phyloP scores from a whole-genome alignment of 2,888 invertebrate genomes.

The Machimus rusticus region DNA sequence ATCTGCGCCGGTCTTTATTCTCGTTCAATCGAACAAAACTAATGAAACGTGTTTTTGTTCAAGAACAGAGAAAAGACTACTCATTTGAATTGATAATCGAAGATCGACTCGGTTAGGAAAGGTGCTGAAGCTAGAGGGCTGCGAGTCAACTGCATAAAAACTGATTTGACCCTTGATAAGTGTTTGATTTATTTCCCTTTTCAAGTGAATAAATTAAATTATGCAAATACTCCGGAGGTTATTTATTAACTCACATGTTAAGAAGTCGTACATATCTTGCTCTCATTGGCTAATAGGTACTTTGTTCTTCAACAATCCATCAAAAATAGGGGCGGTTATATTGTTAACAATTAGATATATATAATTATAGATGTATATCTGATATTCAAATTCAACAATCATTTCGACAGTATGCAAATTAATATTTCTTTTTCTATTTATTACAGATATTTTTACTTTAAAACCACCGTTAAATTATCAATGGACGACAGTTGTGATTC shows the following conservation, averaged over 20 bases:
- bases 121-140: constrained; percentile 28
- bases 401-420: not conserved
- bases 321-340: not conserved
- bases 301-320: not conserved
- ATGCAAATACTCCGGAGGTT: constrained; percentile 41
- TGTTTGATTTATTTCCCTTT: constrained; percentile 47
- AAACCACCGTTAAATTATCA: constrained; percentile 19
- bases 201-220: constrained; percentile 48
- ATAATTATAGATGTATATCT: not conserved
- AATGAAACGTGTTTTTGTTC: constrained; percentile 33
- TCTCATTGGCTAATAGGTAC: not conserved
- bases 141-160: constrained; percentile 40
- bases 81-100: constrained; percentile 38
- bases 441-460: not conserved
- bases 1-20: not conserved
- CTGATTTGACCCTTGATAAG: constrained; percentile 46
- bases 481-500: constrained; percentile 45
- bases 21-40: constrained; percentile 5
- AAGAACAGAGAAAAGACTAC: constrained; percentile 4
- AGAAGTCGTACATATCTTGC: not conserved
- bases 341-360: not conserved
- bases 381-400: not conserved
- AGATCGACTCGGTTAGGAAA: constrained; percentile 8
- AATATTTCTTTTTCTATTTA: not conserved
- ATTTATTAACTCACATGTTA: constrained; percentile 27